Conservation (phyloP, 2,113 vertebrate genomes). For the Thymallus thymallus region DNA sequence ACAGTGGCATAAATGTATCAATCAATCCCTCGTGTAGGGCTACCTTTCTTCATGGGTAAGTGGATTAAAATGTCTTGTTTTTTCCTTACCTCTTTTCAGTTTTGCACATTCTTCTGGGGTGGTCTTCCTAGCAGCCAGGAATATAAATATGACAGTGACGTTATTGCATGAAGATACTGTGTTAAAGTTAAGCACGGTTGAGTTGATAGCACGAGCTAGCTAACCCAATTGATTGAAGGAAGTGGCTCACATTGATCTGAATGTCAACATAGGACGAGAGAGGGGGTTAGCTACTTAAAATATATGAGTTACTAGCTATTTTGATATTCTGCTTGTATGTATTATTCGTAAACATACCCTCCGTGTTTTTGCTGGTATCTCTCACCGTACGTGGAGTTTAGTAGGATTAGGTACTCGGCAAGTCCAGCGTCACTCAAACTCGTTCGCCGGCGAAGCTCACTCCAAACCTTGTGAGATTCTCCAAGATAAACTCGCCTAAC, state of each 20-base stretch:
- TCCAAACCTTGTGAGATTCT: constrained; percentile 90
- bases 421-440: constrained; percentile 88
- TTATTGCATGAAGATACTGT: background rate
- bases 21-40: no score
- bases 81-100: constrained; percentile 60
- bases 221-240: background rate
- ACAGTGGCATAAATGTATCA: no score
- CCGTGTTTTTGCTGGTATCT: constrained; percentile 61
- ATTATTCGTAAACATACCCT: constrained; percentile 41
- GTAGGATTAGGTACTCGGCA: constrained; percentile 85
- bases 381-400: constrained; percentile 73
- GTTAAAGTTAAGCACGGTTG: background rate
- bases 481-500: constrained; percentile 90
- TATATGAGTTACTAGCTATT: no score
- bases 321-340: no score
- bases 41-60: no score
- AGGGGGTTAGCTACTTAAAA: background rate
- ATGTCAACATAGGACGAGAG: background rate
- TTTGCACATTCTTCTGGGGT: constrained; percentile 43
- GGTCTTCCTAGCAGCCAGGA: constrained; percentile 54
- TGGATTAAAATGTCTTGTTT: no score
- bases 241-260: background rate
- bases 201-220: background rate
- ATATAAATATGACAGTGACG: background rate
- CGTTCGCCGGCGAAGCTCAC: constrained; percentile 82